A percentile compares a stretch with the other conserved stretches of the same genome.
These are phyloP conservation scores for Camelus bactrianus DNA, from an alignment of 2,113 vertebrate species.

Conservation along the genomic window DNA sequence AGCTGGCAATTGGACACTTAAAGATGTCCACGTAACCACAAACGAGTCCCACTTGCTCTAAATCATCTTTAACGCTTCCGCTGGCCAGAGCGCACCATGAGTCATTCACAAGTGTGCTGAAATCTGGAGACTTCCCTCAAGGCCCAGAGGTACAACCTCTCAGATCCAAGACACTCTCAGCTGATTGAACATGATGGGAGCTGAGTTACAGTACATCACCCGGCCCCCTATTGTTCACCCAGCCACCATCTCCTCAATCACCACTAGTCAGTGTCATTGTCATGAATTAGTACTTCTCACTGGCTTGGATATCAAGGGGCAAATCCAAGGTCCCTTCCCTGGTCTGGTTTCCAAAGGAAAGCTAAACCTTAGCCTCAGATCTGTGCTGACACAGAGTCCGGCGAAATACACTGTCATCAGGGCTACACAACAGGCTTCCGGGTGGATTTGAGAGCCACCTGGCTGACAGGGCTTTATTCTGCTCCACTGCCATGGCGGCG, in stretches of 20 bases:
- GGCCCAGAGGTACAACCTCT: neutral
- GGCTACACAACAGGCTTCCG: neutral
- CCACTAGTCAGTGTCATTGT: neutral
- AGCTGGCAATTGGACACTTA: neutral
- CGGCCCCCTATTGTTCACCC: neutral
- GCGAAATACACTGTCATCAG: neutral
- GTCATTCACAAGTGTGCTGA: conserved; percentile 32
- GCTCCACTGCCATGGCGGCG: accelerated
- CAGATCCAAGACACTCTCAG: neutral
- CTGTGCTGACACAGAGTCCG: neutral
- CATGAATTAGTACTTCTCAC: neutral
- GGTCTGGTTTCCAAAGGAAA: conserved; percentile 1
- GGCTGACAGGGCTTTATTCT: neutral
- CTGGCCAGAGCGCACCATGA: neutral
- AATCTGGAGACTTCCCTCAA: neutral
- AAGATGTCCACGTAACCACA: conserved; percentile 36
- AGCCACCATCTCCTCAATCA: neutral
- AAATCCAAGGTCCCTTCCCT: neutral
- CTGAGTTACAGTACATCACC: neutral
- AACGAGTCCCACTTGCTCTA: conserved; percentile 18
- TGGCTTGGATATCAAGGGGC: neutral
- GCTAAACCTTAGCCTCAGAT: neutral
- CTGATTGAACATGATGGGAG: neutral
- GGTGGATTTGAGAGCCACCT: neutral
- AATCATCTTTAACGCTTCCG: neutral